Base-by-base conservation (phyloP, 2,113 vertebrate genomes). In the Taxidea taxus region DNA sequence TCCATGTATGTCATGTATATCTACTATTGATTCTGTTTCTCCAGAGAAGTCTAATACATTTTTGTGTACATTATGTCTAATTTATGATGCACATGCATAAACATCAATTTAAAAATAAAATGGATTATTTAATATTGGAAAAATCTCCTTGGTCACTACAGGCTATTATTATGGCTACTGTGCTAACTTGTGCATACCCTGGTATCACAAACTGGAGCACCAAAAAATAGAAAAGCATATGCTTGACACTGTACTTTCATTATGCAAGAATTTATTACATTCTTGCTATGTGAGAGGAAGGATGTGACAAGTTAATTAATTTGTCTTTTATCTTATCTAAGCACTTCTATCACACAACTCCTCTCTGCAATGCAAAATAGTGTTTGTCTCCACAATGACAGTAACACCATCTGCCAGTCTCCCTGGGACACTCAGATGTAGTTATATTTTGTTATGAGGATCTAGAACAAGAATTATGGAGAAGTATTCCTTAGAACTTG, bases 261-360 rank as follows among this genome's bases (percentile, higher is more conserved):
- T 81, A 86, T 82, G 49, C 13, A 84, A 82, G 16, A 93, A 91
- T 64, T 49, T 91, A 64, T 85, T 85, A 29, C 20, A 47, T 51
- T 27, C 42, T 81, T 84, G 42, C 27, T 74, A 47, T 88, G 20
- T 16, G 14, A 93, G 47, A 85, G 37, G 56, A 86, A 88, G 49
- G 16, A 82, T 82, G 88, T 82, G 72, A 34, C 78, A 89, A 70
- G 31, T 77, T 91, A 93, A 97, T 84, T 87, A 49, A 66, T 66
- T 66, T 66, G 83, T 84, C n/a, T 81, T 88, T 84, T 90, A 44
- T 54, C 7, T 37, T 51, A 83, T 54, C n/a, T 75, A 62, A 97
- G 54, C 51, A 78, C n/a, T 68, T 87, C 29, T 8, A 89, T 77
- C 78, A 64, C 31, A 27, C 13, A 82, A 68, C 37, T 86, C 18